These are phyloP conservation scores for Catostylus mosaicus DNA, from an alignment of 30 jellyfish, hydroid and myxozoan species.

Conservation along the genomic window DNA sequence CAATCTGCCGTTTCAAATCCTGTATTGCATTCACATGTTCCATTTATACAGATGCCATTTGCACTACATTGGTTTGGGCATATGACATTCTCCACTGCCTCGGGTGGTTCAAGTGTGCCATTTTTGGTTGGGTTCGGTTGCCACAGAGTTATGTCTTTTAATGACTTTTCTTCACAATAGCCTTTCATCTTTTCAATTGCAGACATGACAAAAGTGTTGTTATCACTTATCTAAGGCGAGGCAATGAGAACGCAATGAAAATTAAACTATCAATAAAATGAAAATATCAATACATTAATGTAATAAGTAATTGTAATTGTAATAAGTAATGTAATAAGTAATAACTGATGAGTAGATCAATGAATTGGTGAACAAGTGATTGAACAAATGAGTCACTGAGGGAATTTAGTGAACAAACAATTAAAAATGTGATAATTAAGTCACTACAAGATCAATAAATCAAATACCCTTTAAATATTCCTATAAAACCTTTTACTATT, in stretches of 20 bases:
- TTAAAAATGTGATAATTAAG: too few species aligned
- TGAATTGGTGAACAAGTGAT: too few species aligned
- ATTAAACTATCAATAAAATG: too few species aligned
- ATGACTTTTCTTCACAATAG: slow-evolving; percentile 71
- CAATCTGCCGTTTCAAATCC: slow-evolving; percentile 87
- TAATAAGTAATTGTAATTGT: too few species aligned
- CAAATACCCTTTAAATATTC: too few species aligned
- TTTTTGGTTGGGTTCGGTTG: slow-evolving; percentile 58
- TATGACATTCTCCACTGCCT: slow-evolving; percentile 61
- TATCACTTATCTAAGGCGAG: slow-evolving; percentile 66
- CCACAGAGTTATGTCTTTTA: slow-evolving; percentile 70
- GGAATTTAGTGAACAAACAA: too few species aligned
- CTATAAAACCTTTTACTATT: too few species aligned
- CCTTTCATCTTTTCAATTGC: slow-evolving; percentile 58
- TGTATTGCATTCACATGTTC: slow-evolving; percentile 75
- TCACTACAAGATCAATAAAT: too few species aligned
- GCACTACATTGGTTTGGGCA: slow-evolving; percentile 92
- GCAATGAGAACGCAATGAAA: background rate
- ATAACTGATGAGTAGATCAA: too few species aligned
- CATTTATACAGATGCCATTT: slow-evolving; percentile 83
- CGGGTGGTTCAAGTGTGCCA: slow-evolving; percentile 84
- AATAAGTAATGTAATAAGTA: too few species aligned
- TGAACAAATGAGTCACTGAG: too few species aligned
- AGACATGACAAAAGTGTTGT: slow-evolving; percentile 57
- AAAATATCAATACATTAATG: background rate